Percentiles rank a stretch among this genome's conserved stretches.
Evolutionary conservation across 1,140 invertebrate species (phyloP).

Genomic region (Hyles vespertilio): DNA sequence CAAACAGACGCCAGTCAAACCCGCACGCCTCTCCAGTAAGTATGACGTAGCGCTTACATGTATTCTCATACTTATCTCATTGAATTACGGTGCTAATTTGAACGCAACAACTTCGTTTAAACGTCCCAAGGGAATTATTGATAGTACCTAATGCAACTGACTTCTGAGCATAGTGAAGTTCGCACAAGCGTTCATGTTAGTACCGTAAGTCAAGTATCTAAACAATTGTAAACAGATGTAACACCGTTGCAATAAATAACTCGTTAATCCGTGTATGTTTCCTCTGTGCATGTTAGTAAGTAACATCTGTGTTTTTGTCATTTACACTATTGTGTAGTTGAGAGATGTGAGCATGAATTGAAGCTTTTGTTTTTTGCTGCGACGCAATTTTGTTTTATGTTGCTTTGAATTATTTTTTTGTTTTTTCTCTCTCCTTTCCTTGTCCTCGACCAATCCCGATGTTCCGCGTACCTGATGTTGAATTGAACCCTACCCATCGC

Average conservation of each 20-base stretch:
- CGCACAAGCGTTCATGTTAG: too few species aligned
- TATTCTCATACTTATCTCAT: not conserved
- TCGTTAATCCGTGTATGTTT: conserved; percentile 11
- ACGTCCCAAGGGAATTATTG: too few species aligned
- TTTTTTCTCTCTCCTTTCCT: conserved; percentile 34
- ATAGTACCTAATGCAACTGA: too few species aligned
- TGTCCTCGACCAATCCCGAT: conserved; percentile 5
- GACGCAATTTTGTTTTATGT: conserved; percentile 62
- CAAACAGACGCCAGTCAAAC: conserved; percentile 61
- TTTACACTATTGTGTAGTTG: conserved; percentile 30
- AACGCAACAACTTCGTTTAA: too few species aligned
- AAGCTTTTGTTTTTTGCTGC: conserved; percentile 57
- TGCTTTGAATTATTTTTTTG: conserved; percentile 66
- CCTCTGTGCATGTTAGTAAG: conserved; percentile 32
- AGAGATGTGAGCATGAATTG: conserved; percentile 37
- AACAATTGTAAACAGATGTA: too few species aligned
- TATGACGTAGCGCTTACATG: conserved; percentile 22
- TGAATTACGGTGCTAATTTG: too few species aligned
- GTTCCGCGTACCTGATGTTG: not conserved
- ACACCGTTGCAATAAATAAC: too few species aligned
- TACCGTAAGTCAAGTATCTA: too few species aligned
- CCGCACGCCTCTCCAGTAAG: conserved; percentile 64
- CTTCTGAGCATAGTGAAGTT: too few species aligned
- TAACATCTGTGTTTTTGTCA: conserved; percentile 55
- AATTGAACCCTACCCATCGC: conserved; percentile 3